Evolutionary conservation across 2,888 invertebrate species (phyloP), one percentile per base, ranked within the genome.

Genomic region (Tenthredo amoena): DNA sequence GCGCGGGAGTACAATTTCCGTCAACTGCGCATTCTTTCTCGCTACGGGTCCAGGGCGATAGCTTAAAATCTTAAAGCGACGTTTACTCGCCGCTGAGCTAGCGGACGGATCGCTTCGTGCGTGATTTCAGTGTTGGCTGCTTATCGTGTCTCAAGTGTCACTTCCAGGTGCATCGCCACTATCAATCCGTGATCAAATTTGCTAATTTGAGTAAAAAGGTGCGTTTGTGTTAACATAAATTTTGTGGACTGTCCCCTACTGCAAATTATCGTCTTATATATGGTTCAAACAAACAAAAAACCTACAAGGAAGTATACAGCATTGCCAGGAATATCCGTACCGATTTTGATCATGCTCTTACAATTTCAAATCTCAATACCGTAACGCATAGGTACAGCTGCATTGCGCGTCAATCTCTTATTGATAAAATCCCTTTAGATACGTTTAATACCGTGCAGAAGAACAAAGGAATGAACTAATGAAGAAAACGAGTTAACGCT

Each of bases 31-130:
- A 83, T 83, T 71, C 43, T 43, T 83, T 71, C 43, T 43, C 68
- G 10, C 31, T 68, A 47, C 68, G 68, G 83, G 83, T 83, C 83
- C 83, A 83, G 65, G 68, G 50, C 47, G 31, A 71, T 47, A 10
- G 65, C 83, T 83, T 43, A 31, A 68, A 71, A 68, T 83, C 83
- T 65, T 34, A 68, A 43, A 68, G 68, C 47, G 83, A 68, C 83
- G 65, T 68, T 55, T 71, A 83, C 83, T 83, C 68, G 83, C 83
- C 83, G 83, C 83, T 83, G 83, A 83, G 71, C 83, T 71, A 83
- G 83, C 83, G 83, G 83, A 83, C 83, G 31, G 65, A 68, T 68
- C 83, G 83, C 55, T 83, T 71, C 65, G 68, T 65, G 83, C 68
- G 83, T 68, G 83, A 47, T 1, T 5, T 68, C 31, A 68, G 83